Evolutionary conservation across 2,888 invertebrate species (phyloP), one percentile per base, ranked within the genome.

Genomic region (Tolmerus cingulatus): DNA sequence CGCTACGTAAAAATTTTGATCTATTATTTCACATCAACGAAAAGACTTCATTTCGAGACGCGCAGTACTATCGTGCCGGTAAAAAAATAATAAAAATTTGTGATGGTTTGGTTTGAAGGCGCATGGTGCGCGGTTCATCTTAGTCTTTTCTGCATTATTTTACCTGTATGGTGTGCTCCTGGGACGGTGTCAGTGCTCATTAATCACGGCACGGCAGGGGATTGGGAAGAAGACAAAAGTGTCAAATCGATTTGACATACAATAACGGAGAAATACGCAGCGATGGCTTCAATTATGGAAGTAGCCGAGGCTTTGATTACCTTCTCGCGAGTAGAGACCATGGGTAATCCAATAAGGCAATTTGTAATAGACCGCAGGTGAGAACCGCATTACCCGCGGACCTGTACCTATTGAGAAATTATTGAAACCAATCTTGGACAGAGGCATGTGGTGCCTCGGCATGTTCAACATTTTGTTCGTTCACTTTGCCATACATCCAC

Each of bases 201-300:
- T 87, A 87, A 87, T 87, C 87, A 87, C 46, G 27, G 30, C 87
- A 87, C 87, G 79, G 79, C 79, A 40, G 87, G 87, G 74, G 79
- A 87, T 87, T 81, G 46, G 79, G 74, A 74, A 19, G 87, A 87
- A 87, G 87, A 87, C 87, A 87, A 87, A 87, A 87, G 87, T 87
- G 87, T 87, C 87, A 87, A 87, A 87, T 87, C 87, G 87, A 87
- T 87, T 87, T 87, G 79, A 87, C 46, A 87, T 87, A 87, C 78
- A 86, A 86, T 79, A 78, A 74, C 66, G 23, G 74, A 81, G 66
- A 27, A 79, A 87, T 37, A 78, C 79, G 66, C 30, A 51, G 43
- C 57, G 46, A 86, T 76, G 76, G 86, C 76, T 37, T 76, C 77
- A 74, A 76, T 76, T 76, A 51, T 86, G 51, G 74, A 84, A 84